phyloP scores from a whole-genome alignment of 1,140 invertebrate species.

The Zaprionus ghesquierei region DNA sequence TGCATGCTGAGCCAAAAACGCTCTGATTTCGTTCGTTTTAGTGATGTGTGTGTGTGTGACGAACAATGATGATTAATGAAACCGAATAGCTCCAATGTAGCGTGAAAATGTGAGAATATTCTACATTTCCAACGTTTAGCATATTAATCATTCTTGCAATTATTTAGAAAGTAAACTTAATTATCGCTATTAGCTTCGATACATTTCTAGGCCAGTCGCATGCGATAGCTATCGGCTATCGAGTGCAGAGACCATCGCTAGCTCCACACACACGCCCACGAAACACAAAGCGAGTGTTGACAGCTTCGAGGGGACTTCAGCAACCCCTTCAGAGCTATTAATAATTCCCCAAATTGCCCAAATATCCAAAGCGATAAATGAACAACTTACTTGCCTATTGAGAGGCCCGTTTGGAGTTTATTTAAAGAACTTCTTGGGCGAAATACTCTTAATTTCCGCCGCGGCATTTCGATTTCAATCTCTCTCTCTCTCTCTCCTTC shows the following conservation, averaged over 20 bases:
- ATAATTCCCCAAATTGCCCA: conserved; percentile 30
- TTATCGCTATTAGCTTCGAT: not conserved
- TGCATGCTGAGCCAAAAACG: conserved; percentile 24
- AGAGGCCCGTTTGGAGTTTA: conserved; percentile 19
- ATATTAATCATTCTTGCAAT: not conserved
- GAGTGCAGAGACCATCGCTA: conserved; percentile 31
- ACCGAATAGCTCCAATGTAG: not conserved
- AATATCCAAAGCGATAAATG: conserved; percentile 35
- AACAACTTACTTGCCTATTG: conserved; percentile 43
- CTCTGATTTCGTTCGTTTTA: not conserved
- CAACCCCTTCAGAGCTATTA: conserved; percentile 34
- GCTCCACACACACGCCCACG: conserved; percentile 39
- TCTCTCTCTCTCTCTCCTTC: not conserved
- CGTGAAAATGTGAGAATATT: not conserved
- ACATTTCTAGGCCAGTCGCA: not conserved
- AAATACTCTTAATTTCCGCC: conserved; percentile 39
- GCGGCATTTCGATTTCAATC: conserved; percentile 13
- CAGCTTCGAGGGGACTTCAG: conserved; percentile 35
- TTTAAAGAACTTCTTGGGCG: conserved; percentile 37
- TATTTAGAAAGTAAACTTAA: not conserved
- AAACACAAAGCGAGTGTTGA: conserved; percentile 18
- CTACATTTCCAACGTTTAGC: not conserved
- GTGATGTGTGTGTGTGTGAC: conserved; percentile 7
- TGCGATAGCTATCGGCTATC: not conserved
- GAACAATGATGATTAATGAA: conserved; percentile 22